phyloP scores from a whole-genome alignment of 2,797 vertebrate genomes.

The Bradypodion pumilum region DNA sequence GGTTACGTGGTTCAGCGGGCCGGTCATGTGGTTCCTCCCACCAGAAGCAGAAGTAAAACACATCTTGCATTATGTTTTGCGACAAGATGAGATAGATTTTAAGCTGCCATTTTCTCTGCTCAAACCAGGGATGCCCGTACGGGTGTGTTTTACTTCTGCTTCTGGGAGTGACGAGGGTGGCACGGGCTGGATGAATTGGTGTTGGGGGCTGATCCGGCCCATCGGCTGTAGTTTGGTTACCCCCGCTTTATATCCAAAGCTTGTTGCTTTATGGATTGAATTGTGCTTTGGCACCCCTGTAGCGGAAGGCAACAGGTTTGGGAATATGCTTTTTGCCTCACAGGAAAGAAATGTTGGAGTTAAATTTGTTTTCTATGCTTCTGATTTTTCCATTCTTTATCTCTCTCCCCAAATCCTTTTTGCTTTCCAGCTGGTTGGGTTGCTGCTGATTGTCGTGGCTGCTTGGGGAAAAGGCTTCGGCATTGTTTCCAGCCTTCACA shows the following conservation, averaged over 20 bases:
- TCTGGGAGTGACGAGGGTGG: too few relatives aligned
- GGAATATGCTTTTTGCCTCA: background rate
- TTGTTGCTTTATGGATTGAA: background rate
- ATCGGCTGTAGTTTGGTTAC: too few relatives aligned
- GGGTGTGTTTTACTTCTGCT: too few relatives aligned
- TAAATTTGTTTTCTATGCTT: background rate
- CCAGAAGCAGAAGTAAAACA: too few relatives aligned
- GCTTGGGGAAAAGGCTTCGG: slow-evolving; percentile 92
- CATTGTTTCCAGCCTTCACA: slow-evolving; percentile 90
- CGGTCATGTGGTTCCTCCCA: too few relatives aligned
- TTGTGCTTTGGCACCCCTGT: background rate
- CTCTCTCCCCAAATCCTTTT: background rate
- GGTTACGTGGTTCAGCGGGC: too few relatives aligned
- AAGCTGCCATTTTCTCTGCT: too few relatives aligned
- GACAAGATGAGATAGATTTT: too few relatives aligned
- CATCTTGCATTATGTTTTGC: too few relatives aligned
- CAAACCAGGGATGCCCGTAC: too few relatives aligned
- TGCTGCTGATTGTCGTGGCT: slow-evolving; percentile 90
- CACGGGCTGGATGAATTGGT: too few relatives aligned
- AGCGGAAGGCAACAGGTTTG: background rate
- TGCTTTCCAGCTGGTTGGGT: slow-evolving; percentile 85
- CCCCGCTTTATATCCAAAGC: background rate
- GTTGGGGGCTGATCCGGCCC: too few relatives aligned
- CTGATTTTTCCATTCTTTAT: background rate
- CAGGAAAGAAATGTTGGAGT: background rate